Base-by-base conservation (phyloP, 2,113 vertebrate species). In the Microcebus lehilahytsara region DNA sequence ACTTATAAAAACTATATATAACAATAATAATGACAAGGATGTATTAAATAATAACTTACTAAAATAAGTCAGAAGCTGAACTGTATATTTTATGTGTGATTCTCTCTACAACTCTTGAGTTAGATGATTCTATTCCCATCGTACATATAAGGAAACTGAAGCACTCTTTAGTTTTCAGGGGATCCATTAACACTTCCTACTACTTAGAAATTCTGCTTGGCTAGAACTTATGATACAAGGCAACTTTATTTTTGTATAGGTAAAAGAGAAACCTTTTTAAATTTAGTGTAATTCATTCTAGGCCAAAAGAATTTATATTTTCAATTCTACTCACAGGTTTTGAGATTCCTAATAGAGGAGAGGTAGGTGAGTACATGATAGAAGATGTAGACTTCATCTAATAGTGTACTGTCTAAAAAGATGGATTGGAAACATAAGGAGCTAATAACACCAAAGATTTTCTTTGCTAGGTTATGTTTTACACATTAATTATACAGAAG, bases 401-500 rank as follows among this genome's bases (percentile, higher is more conserved):
- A 62, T 84, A 66, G 84, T 93, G 23, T 30, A 78, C 84, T 66
- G 74, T 95, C 81, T 97, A 40, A 30, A 66, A 96, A 98, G 89
- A 96, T 71, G 40, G 64, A 97, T 94, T 96, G 75, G 77, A 95
- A 97, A 92, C n/a, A 72, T 79, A 66, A 98, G 95, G 95, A 96
- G 86, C 30, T 91, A 98, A 95, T 96, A 98, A 90, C 67, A 94
- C 30, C 19, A 81, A 90, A 81, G 49, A 94, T 96, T 96, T 95
- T 85, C 69, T 32, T 79, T 67, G 91, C 74, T 93, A n/a, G 27
- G 60, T 77, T 96, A 95, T 96, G 87, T 94, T 93, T 97, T 92
- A 56, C 40, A 72, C 77, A 72, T 95, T 95, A 98, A 95, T 96
- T 98, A 97, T 97, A 96, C 12, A 95, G 87, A 81, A 94, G 93